phyloP scores from a whole-genome alignment of 2,797 vertebrate species.

The Sebastes flavidus region DNA sequence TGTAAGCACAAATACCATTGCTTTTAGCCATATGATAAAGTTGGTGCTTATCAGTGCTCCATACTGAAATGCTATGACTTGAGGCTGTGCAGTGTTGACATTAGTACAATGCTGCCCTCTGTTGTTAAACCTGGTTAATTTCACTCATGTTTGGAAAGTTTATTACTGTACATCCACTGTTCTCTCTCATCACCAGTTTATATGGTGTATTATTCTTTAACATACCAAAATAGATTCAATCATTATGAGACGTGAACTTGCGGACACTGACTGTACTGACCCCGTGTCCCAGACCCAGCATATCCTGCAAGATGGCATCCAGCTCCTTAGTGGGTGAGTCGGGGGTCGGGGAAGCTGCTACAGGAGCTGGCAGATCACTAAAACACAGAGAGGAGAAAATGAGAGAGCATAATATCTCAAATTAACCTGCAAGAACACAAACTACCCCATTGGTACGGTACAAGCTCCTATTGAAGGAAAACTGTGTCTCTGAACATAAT shows the following conservation, averaged over 20 bases:
- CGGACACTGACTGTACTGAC: conserved; percentile 48
- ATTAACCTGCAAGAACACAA: background rate
- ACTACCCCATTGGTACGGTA: background rate
- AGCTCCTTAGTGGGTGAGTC: conserved; percentile 77
- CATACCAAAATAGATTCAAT: background rate
- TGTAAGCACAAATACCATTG: background rate
- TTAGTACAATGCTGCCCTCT: conserved; percentile 74
- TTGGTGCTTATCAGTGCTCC: background rate
- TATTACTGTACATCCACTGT: background rate
- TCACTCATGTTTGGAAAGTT: background rate
- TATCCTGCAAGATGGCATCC: conserved; percentile 78
- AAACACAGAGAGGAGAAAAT: conserved; percentile 16
- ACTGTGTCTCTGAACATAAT: background rate
- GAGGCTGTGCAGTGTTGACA: background rate
- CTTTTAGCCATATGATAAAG: background rate
- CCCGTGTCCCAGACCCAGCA: conserved; percentile 72
- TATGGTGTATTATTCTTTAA: background rate
- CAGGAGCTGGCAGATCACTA: conserved; percentile 72
- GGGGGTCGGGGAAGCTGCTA: conserved; percentile 37
- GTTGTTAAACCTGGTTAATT: conserved; percentile 42
- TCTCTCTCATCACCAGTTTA: background rate
- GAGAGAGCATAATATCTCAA: background rate
- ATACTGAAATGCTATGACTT: background rate
- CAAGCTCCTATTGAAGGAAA: background rate
- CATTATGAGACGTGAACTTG: background rate